These are phyloP conservation scores for Melieria picta DNA, from an alignment of 2,888 invertebrate species.

Conservation along the genomic window DNA sequence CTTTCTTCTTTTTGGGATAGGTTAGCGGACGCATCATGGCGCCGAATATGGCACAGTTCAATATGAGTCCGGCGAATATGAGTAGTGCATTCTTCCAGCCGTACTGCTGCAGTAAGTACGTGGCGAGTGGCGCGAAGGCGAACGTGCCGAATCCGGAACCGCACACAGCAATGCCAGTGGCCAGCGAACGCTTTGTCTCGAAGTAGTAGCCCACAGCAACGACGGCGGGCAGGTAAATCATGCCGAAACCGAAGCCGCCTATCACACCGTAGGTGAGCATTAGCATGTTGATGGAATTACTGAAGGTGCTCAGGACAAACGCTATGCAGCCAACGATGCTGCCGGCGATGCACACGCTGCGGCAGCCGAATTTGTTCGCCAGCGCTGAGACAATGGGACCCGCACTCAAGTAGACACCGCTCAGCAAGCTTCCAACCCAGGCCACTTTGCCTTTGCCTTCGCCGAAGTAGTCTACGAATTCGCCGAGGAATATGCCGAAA, in stretches of 20 bases:
- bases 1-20: conserved; percentile 65
- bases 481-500: conserved; percentile 90
- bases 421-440: conserved; percentile 93
- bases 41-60: conserved; percentile 91
- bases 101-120: conserved; percentile 79
- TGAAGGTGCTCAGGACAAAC: conserved; percentile 88
- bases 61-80: conserved; percentile 90
- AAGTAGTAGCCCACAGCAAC: conserved; percentile 98
- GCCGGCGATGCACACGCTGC: conserved; percentile 92
- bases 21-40: conserved; percentile 66
- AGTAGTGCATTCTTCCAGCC: conserved; percentile 92
- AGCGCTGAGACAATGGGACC: conserved; percentile 96
- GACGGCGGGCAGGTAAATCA: conserved; percentile 95
- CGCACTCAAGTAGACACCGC: conserved; percentile 94
- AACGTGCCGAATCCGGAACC: conserved; percentile 97
- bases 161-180: conserved; percentile 95
- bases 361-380: conserved; percentile 95
- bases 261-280: conserved; percentile 93
- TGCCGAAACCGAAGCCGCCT: conserved; percentile 93
- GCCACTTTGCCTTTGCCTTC: conserved; percentile 89
- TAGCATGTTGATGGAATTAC: conserved; percentile 85
- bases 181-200: conserved; percentile 92
- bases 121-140: conserved; percentile 91
- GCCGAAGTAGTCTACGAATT: conserved; percentile 82
- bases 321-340: conserved; percentile 85